Evolutionary conservation across 2,888 invertebrate genomes (phyloP), one percentile per base, ranked within the genome.

Genomic region (Synanthedon tipuliformis): DNA sequence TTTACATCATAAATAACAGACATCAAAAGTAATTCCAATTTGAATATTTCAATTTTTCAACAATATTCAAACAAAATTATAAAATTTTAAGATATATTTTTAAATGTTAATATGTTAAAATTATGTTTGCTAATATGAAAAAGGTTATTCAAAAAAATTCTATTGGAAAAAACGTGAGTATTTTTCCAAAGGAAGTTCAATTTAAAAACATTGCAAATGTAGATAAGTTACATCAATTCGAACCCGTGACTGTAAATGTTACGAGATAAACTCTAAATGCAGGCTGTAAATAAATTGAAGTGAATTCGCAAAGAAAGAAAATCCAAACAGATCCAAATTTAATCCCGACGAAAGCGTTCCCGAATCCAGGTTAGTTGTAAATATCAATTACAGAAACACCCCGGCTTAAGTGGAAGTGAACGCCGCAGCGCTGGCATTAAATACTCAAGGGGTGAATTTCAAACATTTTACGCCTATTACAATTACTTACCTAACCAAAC

Each of bases 311-410:
- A 73, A 72, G 73, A 71, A 75, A 69, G 75, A 67, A 76, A 77
- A 81, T 81, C 80, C 78, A 64, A 72, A 78, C 81, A 84, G 82
- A 86, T 86, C 78, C 76, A 65, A 66, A 59, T 69, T 75, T 85
- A 86, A 85, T 85, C 81, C 74, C 63, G 69, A 61, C 66, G 70
- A 80, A 73, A 80, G 81, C 80, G 70, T 71, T 73, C 69, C 65
- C 64, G 75, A 76, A 81, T 83, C 81, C 84, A 82, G 82, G 87
- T 86, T 85, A 86, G 83, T 82, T 75, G 87, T 86, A 86, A 86
- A 86, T 86, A 86, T 86, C 86, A 83, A 86, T 86, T 86, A 86
- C 85, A 78, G 74, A 81, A 83, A 86, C 78, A 76, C 80, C 73
- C 68, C 57, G 68, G 78, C 73, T 81, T 81, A 78, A 69, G 67